These are phyloP conservation scores for Pempheris klunzingeri DNA, from an alignment of 2,797 vertebrate species.

Conservation along the genomic window DNA sequence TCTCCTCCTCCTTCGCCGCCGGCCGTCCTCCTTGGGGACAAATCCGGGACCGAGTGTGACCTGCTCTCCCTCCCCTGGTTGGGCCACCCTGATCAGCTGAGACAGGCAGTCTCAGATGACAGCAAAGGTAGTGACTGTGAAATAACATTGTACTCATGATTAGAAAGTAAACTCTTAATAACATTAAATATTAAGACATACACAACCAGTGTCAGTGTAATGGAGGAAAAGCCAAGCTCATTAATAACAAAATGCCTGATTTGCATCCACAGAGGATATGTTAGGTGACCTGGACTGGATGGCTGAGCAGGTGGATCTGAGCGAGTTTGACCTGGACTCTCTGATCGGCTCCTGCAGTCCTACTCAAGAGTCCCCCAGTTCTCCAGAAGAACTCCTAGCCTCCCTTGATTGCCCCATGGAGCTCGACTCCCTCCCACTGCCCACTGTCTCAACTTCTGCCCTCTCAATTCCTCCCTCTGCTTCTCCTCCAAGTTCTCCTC, in stretches of 20 bases:
- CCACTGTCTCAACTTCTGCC: constrained; percentile 46
- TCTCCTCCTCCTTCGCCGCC: constrained; percentile 80
- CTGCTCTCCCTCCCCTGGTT: constrained; percentile 78
- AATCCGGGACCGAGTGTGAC: constrained; percentile 77
- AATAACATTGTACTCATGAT: too few relatives aligned
- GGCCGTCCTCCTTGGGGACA: constrained; percentile 69
- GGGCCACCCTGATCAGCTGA: constrained; percentile 71
- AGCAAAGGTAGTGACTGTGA: constrained; percentile 76
- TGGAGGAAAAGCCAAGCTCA: fast-evolving
- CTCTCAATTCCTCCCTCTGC: constrained; percentile 37
- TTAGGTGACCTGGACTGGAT: constrained; percentile 96
- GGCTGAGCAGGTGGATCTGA: constrained; percentile 94
- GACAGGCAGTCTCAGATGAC: constrained; percentile 59
- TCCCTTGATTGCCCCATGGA: constrained; percentile 92
- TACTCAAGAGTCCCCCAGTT: constrained; percentile 86
- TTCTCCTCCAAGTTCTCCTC: constrained; percentile 1
- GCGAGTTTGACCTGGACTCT: constrained; percentile 92
- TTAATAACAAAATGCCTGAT: neutral
- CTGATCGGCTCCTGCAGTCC: constrained; percentile 89
- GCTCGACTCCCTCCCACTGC: constrained; percentile 72
- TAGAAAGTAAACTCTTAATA: too few relatives aligned
- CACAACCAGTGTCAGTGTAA: neutral
- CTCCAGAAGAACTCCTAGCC: constrained; percentile 90
- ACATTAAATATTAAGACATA: neutral
- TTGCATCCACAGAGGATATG: constrained; percentile 83